Evolutionary conservation across 2,888 invertebrate genomes (phyloP), one percentile per base, ranked within the genome.

Genomic region (Lithodes maja): DNA sequence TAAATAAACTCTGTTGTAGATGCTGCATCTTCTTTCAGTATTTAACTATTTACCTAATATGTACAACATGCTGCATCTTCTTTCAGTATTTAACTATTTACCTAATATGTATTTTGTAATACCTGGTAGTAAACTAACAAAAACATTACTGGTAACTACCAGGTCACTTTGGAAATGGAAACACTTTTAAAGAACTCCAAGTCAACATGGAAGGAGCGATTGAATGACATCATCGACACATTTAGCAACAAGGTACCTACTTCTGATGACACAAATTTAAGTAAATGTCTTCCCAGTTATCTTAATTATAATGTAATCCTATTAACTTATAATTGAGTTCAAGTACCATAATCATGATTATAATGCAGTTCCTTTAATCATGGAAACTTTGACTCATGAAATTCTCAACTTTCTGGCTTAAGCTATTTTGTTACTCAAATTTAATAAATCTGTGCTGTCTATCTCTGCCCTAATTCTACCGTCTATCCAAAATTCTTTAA

Each of bases 141-240:
- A 61, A 7, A 61, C 61, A 61, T 61, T 61, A 61, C 12, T 61
- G 61, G 61, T 61, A 61, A 61, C 61, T 0, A 33, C 33, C 5
- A 17, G 75, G 75, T 75, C 49, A 2, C 17, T 12, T n/a, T n/a
- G 3, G 33, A n/a, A 75, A 74, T 74, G 74, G n/a, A 17, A 75
- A 17, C n/a, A 49, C 75, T 75, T 75, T 15, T 75, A 7, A 75
- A 75, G 7, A 17, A 74, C 74, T 61, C 61, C 61, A 61, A 7
- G 61, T 61, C 61, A 75, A 75, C 75, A 75, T 75, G 75, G 9
- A 75, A 49, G 49, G 17, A 75, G 33, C 17, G 75, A 2, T 75
- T 5, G 75, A 2, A 75, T 12, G 75, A 75, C 49, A 75, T 75
- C 49, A 75, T 75, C 33, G 17, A 75, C n/a, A 17, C 75, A n/a